Evolutionary conservation across 2,113 vertebrate species (phyloP), one percentile per base, ranked within the genome.

Genomic region (Stomatorhinus ivindoensis): DNA sequence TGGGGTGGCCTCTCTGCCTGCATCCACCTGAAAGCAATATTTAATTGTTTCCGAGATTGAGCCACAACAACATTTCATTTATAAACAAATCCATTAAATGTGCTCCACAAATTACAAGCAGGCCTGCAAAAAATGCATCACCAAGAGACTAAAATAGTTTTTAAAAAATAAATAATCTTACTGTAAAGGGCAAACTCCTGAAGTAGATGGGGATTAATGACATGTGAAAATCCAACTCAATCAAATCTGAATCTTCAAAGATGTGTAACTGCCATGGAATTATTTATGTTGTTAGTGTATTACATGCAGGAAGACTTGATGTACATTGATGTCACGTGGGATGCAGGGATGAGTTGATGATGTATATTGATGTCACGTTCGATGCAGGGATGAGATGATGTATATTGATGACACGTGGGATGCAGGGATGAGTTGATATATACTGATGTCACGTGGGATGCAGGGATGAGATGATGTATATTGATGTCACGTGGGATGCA

Each of bases 161-260:
- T 88, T 0, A 10, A 42, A 42, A 91, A 91, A 89, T 90, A 90
- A 91, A 91, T 89, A 87, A 91, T 69, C 76, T 84, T 84, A 65
- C 48, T 21, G 88, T 88, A 92, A 90, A 89, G 92, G 90, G 76
- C 87, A 91, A 55, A 27, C 24, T 31, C 90, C 87, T 8, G n/a
- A 8, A n/a, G 44, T 39, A 88, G 65, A 91, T 87, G 15, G 55
- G 84, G 89, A 89, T 90, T 86, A 90, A 91, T 35, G 73, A 83
- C 80, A 80, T 89, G 73, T 88, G 65, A 91, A 89, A 91, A 89
- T 91, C 89, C 88, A 82, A 19, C 87, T 65, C 48, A 87, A 90
- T 91, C 90, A 89, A 89, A 24, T 35, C 53, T 46, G 7, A 83
- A 46, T 84, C 42, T 46, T 24, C 21, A 24, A 17, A n/a, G 24